These are phyloP conservation scores for Drosophila kambysellisi DNA, from an alignment of 2,888 invertebrate species.

Conservation along the genomic window DNA sequence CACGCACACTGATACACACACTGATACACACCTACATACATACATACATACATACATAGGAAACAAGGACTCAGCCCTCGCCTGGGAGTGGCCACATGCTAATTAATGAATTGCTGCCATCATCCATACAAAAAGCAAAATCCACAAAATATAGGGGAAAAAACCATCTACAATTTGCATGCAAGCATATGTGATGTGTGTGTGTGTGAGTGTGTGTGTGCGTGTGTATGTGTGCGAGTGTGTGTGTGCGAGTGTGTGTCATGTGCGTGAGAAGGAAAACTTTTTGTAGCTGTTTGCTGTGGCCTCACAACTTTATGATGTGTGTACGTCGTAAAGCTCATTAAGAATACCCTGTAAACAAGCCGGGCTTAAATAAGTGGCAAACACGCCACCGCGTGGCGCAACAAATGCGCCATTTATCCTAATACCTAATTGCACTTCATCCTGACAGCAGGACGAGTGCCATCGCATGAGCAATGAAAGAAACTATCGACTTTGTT, in stretches of 20 bases:
- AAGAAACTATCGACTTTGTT: neutral
- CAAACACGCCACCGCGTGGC: conserved; percentile 27
- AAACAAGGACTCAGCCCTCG: conserved; percentile 30
- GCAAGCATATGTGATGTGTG: conserved; percentile 40
- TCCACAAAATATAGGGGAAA: conserved; percentile 26
- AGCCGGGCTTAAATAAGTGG: conserved; percentile 13
- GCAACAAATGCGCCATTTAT: conserved; percentile 35
- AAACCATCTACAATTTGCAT: conserved; percentile 61
- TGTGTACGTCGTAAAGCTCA: conserved; percentile 30
- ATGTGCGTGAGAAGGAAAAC: conserved; percentile 37
- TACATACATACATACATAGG: conserved; percentile 16
- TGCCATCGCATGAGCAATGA: neutral
- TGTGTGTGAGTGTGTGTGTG: conserved; percentile 1
- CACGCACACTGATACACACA: neutral
- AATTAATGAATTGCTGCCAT: conserved; percentile 73
- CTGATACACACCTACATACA: neutral
- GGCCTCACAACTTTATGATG: conserved; percentile 12
- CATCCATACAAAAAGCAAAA: conserved; percentile 17
- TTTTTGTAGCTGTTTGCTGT: conserved; percentile 39
- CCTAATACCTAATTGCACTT: conserved; percentile 18
- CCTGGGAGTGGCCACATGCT: conserved; percentile 76
- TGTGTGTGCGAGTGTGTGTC: conserved; percentile 10
- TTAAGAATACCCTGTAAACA: conserved; percentile 46
- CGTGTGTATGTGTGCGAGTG: conserved; percentile 2
- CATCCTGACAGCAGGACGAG: neutral